These are phyloP conservation scores for Pipistrellus pygmaeus DNA, from an alignment of 2,797 vertebrate genomes.

Conservation along the genomic window DNA sequence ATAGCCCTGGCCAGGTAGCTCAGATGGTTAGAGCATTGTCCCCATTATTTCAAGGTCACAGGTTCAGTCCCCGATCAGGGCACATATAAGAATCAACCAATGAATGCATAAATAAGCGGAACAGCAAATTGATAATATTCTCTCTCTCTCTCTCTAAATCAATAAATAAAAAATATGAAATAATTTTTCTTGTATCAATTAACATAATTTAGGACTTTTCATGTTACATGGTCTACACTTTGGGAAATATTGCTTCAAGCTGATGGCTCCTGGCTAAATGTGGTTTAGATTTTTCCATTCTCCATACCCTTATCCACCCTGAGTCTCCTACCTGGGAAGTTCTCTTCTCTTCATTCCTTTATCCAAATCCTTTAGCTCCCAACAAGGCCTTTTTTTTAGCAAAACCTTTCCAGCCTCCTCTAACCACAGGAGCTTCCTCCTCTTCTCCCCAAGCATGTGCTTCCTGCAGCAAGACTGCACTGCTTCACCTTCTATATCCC, in stretches of 20 bases:
- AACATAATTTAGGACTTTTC: background rate
- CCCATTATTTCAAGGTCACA: too few species aligned
- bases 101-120: too few species aligned
- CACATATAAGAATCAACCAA: too few species aligned
- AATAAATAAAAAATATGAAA: background rate
- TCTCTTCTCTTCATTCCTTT: background rate
- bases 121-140: too few species aligned
- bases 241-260: background rate
- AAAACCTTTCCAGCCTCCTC: background rate
- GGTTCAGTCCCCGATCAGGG: too few species aligned
- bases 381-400: background rate
- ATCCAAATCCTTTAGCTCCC: background rate
- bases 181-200: background rate
- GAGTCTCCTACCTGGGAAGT: background rate
- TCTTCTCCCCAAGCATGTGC: background rate
- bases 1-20: too few species aligned
- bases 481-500: background rate
- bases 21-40: too few species aligned
- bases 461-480: rapidly evolving
- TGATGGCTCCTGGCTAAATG: background rate
- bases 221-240: background rate
- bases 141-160: too few species aligned
- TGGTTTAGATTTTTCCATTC: background rate
- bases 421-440: background rate
- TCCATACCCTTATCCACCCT: background rate